phyloP scores from a whole-genome alignment of 30 jellyfish, hydroid and myxozoan species.

The Mastigias papua region DNA sequence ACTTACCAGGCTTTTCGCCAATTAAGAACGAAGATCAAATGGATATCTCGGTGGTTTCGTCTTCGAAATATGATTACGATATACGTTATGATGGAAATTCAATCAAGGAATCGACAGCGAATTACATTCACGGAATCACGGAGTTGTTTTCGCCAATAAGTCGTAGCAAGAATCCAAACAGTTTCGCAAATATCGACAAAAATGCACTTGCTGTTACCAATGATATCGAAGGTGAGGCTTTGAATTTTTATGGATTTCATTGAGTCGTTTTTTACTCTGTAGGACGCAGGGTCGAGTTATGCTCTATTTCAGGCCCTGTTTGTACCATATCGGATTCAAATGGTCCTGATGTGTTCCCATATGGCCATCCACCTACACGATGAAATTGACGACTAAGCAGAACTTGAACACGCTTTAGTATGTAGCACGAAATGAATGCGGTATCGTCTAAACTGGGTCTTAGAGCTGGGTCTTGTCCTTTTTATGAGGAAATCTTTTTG shows the following conservation, averaged over 20 bases:
- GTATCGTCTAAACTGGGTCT: no score
- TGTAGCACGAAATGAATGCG: no score
- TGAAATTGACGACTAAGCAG: no score
- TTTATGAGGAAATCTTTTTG: no score
- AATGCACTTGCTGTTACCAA: neutral
- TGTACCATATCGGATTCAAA: no score
- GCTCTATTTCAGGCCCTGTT: no score
- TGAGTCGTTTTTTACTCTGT: neutral
- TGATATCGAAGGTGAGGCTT: constrained; percentile 1
- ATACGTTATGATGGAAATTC: constrained; percentile 42
- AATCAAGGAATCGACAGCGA: constrained; percentile 82
- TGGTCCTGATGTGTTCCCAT: no score
- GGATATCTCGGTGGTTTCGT: constrained; percentile 55
- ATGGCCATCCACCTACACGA: no score
- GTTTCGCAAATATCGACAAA: neutral
- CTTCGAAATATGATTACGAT: constrained; percentile 37
- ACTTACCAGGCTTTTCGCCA: constrained; percentile 68
- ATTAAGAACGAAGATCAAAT: constrained; percentile 61
- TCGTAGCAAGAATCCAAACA: neutral
- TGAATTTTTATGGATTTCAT: neutral
- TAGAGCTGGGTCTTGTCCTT: no score
- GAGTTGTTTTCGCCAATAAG: constrained; percentile 68
- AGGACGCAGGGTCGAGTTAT: no score
- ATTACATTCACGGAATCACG: constrained; percentile 75
- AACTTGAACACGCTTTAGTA: no score